Percentiles rank a stretch among this genome's conserved stretches.
phyloP scores from a whole-genome alignment of 1,140 invertebrate species.

The Drosophila kikkawai region DNA sequence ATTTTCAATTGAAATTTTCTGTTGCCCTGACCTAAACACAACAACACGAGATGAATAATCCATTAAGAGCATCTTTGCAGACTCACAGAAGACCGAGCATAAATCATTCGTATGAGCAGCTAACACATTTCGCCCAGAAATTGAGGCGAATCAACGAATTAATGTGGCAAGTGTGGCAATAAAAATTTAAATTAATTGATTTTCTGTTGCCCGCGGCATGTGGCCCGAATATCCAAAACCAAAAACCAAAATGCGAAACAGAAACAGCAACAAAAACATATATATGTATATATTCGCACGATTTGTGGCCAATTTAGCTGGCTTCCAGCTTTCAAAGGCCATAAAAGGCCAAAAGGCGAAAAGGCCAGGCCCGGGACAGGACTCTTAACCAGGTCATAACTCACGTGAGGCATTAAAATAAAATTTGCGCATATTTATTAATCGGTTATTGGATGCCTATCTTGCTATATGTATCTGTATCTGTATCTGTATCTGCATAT shows the following conservation, averaged over 20 bases:
- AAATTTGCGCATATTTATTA: conserved; percentile 71
- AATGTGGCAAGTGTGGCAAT: conserved; percentile 66
- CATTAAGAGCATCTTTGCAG: conserved; percentile 46
- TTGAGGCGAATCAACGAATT: conserved; percentile 53
- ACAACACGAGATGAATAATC: conserved; percentile 23
- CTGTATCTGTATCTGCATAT: conserved; percentile 22
- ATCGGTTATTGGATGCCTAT: conserved; percentile 57
- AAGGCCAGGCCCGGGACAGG: neutral
- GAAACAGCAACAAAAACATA: conserved; percentile 4
- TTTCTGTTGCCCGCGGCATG: conserved; percentile 45
- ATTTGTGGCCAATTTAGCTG: conserved; percentile 67
- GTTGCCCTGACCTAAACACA: neutral
- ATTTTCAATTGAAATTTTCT: neutral
- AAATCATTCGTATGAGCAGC: conserved; percentile 42
- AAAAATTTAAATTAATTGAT: conserved; percentile 78
- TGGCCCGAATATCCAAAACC: conserved; percentile 13
- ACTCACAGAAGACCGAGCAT: conserved; percentile 23
- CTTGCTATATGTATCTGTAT: neutral
- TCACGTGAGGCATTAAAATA: conserved; percentile 65
- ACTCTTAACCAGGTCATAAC: conserved; percentile 52
- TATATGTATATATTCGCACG: conserved; percentile 46
- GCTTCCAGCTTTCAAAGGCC: conserved; percentile 26
- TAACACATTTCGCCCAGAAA: conserved; percentile 40
- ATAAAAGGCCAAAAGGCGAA: conserved; percentile 43
- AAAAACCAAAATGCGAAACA: conserved; percentile 7